Evolutionary conservation across 2,888 invertebrate species (phyloP).

Genomic region (Pammene fasciana): DNA sequence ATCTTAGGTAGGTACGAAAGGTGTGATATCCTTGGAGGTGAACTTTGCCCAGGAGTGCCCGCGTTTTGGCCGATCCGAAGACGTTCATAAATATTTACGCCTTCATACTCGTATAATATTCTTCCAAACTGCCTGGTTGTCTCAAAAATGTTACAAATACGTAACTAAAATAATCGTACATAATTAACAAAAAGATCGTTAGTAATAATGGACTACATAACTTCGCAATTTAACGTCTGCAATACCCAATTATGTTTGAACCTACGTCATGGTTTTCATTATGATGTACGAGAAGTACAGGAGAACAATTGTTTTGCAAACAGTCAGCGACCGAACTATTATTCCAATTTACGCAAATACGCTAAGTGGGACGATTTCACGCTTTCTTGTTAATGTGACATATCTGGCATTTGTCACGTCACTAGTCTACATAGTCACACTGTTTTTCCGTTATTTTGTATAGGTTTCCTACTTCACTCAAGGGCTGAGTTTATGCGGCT

Average conservation of each 20-base stretch:
- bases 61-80: no score
- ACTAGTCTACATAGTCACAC: not conserved
- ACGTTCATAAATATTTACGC: no score
- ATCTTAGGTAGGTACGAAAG: no score
- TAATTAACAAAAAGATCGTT: not conserved
- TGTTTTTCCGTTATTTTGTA: conserved; percentile 10
- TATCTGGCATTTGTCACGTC: not conserved
- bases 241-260: not conserved
- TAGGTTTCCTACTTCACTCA: no score
- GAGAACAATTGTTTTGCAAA: conserved; percentile 6
- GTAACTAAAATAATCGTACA: no score
- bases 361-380: not conserved
- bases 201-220: not conserved
- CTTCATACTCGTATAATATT: no score
- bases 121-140: no score
- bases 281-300: not conserved
- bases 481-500: no score
- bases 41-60: no score
- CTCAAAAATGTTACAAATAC: no score
- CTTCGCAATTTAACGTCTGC: not conserved
- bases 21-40: no score
- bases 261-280: conserved; percentile 7
- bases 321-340: conserved; percentile 10
- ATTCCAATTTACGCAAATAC: conserved; percentile 18
- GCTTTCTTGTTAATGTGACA: conserved; percentile 3